phyloP scores from a whole-genome alignment of 2,888 invertebrate species.

The Trichacis sp. region DNA sequence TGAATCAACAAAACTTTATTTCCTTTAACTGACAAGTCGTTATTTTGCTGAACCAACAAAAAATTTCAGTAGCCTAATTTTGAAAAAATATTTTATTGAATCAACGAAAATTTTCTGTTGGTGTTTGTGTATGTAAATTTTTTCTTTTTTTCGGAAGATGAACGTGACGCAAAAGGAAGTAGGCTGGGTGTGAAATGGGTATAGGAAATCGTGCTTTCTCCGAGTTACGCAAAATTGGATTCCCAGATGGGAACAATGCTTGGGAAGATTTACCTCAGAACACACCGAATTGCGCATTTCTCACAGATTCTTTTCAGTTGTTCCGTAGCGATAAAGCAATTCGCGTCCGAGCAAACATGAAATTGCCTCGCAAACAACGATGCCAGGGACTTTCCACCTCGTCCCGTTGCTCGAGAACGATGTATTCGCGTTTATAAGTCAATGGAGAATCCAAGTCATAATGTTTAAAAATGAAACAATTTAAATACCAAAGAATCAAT shows the following conservation, averaged over 20 bases:
- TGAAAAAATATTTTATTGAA: too few relatives aligned
- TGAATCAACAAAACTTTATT: too few relatives aligned
- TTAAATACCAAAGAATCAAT: too few relatives aligned
- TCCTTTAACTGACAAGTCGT: too few relatives aligned
- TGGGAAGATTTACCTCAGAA: slow-evolving; percentile 29
- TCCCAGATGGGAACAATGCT: slow-evolving; percentile 32
- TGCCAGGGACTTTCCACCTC: not conserved
- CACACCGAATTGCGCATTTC: slow-evolving; percentile 27
- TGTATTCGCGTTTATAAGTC: too few relatives aligned
- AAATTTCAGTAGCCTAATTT: too few relatives aligned
- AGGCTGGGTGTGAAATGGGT: slow-evolving; percentile 15
- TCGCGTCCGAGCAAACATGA: not conserved
- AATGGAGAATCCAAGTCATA: too few relatives aligned
- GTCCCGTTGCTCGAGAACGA: not conserved
- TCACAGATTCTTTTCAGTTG: slow-evolving; percentile 28
- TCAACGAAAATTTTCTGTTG: too few relatives aligned
- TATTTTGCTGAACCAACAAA: too few relatives aligned
- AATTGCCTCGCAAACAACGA: not conserved
- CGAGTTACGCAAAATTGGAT: slow-evolving; percentile 41
- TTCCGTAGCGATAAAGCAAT: not conserved
- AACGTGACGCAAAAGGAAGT: slow-evolving; percentile 36
- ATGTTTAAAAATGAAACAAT: too few relatives aligned
- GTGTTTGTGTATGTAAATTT: too few relatives aligned
- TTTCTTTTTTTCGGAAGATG: not conserved
- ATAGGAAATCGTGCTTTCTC: slow-evolving; percentile 26